Evolutionary conservation across 2,888 invertebrate species (phyloP).

Genomic region (Drosophila gaucha): DNA sequence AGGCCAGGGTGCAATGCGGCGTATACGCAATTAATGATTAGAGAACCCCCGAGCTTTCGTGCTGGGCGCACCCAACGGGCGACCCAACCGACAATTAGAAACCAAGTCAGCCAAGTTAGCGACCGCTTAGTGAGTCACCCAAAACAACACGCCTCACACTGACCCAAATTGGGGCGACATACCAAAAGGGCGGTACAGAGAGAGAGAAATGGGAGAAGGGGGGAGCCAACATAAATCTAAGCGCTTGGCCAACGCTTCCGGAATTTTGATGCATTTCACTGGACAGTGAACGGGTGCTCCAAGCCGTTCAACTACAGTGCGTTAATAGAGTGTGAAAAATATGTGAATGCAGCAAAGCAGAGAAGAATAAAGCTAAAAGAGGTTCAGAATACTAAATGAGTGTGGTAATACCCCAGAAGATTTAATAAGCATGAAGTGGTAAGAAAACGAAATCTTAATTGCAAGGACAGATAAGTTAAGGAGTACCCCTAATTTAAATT

Average conservation of each 20-base stretch:
- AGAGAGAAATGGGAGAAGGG: not conserved
- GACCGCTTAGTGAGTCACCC: slow-evolving; percentile 55
- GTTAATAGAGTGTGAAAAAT: slow-evolving; percentile 71
- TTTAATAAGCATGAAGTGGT: too few relatives aligned
- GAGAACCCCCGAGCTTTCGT: slow-evolving; percentile 25
- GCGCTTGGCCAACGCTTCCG: slow-evolving; percentile 58
- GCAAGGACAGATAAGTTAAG: not conserved
- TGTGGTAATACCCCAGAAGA: slow-evolving; percentile 12
- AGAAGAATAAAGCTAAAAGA: not conserved
- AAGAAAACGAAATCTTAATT: too few relatives aligned
- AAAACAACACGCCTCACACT: slow-evolving; percentile 41
- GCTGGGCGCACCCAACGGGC: slow-evolving; percentile 51
- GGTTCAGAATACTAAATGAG: not conserved
- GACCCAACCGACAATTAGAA: slow-evolving; percentile 53
- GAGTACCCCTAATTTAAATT: not conserved
- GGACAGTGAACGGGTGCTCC: slow-evolving; percentile 25
- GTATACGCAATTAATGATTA: slow-evolving; percentile 61
- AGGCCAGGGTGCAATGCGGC: slow-evolving; percentile 40
- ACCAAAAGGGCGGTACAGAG: not conserved
- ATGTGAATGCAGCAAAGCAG: slow-evolving; percentile 15
- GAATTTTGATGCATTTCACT: slow-evolving; percentile 69
- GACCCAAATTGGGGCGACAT: slow-evolving; percentile 55
- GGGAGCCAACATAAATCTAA: slow-evolving; percentile 55
- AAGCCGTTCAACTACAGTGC: slow-evolving; percentile 38
- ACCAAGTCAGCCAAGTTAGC: slow-evolving; percentile 51